Percentiles rank a stretch among this genome's conserved stretches.
Evolutionary conservation across 2,113 vertebrate species (phyloP).

Genomic region (Xiphophorus couchianus): DNA sequence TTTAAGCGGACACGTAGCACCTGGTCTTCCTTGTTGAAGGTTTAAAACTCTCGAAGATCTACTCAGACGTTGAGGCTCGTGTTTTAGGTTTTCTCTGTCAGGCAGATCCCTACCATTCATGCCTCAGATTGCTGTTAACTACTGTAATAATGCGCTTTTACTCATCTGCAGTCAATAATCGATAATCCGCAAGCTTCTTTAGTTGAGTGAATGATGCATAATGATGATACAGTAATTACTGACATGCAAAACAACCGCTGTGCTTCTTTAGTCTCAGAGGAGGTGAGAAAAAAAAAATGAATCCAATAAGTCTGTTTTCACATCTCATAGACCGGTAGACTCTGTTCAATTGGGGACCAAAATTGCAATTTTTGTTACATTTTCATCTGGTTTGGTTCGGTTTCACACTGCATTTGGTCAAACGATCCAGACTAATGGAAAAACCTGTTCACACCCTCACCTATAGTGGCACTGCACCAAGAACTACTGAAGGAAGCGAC

Average conservation of each 20-base stretch:
- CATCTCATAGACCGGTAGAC: too few species aligned
- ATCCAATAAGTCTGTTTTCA: too few species aligned
- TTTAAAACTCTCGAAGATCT: not conserved
- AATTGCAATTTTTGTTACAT: too few species aligned
- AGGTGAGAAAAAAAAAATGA: not conserved
- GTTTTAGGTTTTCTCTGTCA: constrained; percentile 29
- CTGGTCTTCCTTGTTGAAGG: not conserved
- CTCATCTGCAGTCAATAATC: constrained; percentile 58
- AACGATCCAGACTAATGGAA: too few species aligned
- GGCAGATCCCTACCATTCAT: constrained; percentile 52
- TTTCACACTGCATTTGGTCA: too few species aligned
- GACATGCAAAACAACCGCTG: constrained; percentile 47
- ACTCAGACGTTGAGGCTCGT: not conserved
- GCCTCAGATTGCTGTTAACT: constrained; percentile 56
- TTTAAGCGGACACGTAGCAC: constrained; percentile 5
- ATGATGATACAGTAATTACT: constrained; percentile 40
- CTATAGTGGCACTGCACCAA: too few species aligned
- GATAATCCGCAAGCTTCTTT: constrained; percentile 53
- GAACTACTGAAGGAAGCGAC: too few species aligned
- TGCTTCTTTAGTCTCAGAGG: constrained; percentile 69
- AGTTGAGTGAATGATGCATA: constrained; percentile 38
- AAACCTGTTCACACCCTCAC: too few species aligned
- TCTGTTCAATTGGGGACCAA: too few species aligned
- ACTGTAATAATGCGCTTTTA: constrained; percentile 69
- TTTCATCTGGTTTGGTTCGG: too few species aligned